phyloP scores from a whole-genome alignment of 2,113 vertebrate genomes.

The Serilophus lunatus region DNA sequence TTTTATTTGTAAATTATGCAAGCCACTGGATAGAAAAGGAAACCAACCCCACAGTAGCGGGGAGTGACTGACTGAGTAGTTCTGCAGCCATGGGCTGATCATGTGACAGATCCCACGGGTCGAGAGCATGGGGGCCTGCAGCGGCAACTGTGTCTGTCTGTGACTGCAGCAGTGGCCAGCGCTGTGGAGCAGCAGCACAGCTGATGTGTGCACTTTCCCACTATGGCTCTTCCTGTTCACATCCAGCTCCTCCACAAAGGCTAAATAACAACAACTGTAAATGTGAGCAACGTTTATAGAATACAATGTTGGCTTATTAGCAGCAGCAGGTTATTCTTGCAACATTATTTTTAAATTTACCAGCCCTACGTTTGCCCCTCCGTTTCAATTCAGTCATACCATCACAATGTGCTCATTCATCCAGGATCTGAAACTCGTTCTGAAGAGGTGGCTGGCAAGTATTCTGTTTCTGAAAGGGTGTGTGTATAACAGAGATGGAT shows the following conservation, averaged over 20 bases:
- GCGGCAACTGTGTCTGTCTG: not conserved
- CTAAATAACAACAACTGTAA: not conserved
- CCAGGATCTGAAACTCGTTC: not conserved
- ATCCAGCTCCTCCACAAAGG: not conserved
- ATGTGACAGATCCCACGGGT: not conserved
- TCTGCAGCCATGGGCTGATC: not conserved
- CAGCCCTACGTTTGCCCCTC: not conserved
- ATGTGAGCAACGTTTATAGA: not conserved
- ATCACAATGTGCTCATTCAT: not conserved
- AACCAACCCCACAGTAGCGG: fast-evolving
- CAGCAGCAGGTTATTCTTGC: not conserved
- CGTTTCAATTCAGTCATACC: not conserved
- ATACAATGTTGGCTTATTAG: not conserved
- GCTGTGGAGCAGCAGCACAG: not conserved
- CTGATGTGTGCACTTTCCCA: not conserved
- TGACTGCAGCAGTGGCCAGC: not conserved
- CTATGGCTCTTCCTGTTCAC: not conserved
- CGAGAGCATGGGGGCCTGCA: not conserved
- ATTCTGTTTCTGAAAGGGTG: not conserved
- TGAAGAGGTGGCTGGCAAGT: not conserved
- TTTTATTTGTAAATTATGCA: not conserved
- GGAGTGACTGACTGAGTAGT: fast-evolving
- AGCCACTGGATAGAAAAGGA: not conserved
- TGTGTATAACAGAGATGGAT: not conserved
- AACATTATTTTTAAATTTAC: not conserved